Evolutionary conservation across 2,888 invertebrate genomes (phyloP).

Genomic region (Pemphredon lugubris): DNA sequence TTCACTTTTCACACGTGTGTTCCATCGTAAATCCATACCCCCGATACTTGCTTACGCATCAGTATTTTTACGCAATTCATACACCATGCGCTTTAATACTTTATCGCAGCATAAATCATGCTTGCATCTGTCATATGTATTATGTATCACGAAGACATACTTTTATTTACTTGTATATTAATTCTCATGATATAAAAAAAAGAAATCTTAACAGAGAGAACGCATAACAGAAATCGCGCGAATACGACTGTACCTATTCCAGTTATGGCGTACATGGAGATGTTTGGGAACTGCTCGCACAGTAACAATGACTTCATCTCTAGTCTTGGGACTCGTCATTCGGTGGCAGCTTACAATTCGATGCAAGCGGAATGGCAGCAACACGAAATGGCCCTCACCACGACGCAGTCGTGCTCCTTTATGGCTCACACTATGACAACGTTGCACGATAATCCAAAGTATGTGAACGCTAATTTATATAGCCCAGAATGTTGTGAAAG

Average conservation of each 20-base stretch:
- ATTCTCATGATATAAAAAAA: conserved; percentile 19
- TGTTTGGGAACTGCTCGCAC: conserved; percentile 94
- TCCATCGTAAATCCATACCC: neutral
- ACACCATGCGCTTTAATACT: conserved; percentile 52
- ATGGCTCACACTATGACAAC: conserved; percentile 78
- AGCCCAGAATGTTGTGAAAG: no score
- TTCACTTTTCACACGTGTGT: conserved; percentile 25
- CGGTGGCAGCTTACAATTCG: conserved; percentile 90
- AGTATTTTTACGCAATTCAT: conserved; percentile 50
- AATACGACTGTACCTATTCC: conserved; percentile 63
- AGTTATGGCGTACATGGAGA: conserved; percentile 98
- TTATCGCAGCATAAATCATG: conserved; percentile 52
- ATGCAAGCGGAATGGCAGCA: conserved; percentile 84
- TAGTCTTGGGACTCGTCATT: conserved; percentile 89
- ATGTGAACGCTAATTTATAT: conserved; percentile 27
- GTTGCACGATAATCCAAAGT: conserved; percentile 77
- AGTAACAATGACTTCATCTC: conserved; percentile 88
- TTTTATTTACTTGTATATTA: conserved; percentile 45
- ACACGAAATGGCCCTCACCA: conserved; percentile 82
- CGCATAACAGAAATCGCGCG: no score
- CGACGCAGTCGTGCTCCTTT: conserved; percentile 84
- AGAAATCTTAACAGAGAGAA: no score
- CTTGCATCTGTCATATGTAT: conserved; percentile 55
- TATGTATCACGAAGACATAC: conserved; percentile 33
- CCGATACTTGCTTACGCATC: conserved; percentile 58